These are phyloP conservation scores for Ornithoptera priamus DNA, from an alignment of 2,888 invertebrate species.

Conservation along the genomic window DNA sequence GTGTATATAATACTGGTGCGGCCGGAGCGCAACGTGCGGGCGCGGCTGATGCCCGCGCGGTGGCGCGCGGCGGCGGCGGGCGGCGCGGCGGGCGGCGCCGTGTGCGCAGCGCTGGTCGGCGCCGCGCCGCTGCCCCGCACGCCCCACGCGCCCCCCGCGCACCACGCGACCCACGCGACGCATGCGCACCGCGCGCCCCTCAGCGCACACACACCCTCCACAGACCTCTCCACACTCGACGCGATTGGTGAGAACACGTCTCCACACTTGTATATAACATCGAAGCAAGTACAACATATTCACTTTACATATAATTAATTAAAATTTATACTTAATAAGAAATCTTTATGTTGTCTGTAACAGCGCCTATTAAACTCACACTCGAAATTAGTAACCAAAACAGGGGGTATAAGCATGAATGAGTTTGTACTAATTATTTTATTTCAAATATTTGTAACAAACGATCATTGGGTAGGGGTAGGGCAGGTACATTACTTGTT, in stretches of 20 bases:
- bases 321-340: too few relatives aligned
- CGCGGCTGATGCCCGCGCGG: conserved; percentile 54
- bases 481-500: too few relatives aligned
- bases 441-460: too few relatives aligned
- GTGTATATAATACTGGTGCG: conserved; percentile 64
- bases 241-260: conserved; percentile 41
- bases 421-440: too few relatives aligned
- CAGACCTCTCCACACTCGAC: conserved; percentile 60
- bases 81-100: conserved; percentile 48
- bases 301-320: too few relatives aligned
- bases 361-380: too few relatives aligned
- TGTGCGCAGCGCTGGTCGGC: conserved; percentile 53
- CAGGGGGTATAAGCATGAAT: too few relatives aligned
- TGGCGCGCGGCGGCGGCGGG: conserved; percentile 39
- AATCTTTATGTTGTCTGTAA: too few relatives aligned
- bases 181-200: conserved; percentile 34
- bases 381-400: too few relatives aligned
- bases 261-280: too few relatives aligned
- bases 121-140: conserved; percentile 43
- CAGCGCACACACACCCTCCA: conserved; percentile 48
- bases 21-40: conserved; percentile 68
- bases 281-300: too few relatives aligned
- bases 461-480: too few relatives aligned
- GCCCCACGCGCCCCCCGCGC: conserved; percentile 27
- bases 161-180: conserved; percentile 32